Percentiles rank a stretch among this genome's conserved stretches.
Evolutionary conservation across 2,113 vertebrate genomes (phyloP).

Genomic region (Oxygymnocypris stewartii): DNA sequence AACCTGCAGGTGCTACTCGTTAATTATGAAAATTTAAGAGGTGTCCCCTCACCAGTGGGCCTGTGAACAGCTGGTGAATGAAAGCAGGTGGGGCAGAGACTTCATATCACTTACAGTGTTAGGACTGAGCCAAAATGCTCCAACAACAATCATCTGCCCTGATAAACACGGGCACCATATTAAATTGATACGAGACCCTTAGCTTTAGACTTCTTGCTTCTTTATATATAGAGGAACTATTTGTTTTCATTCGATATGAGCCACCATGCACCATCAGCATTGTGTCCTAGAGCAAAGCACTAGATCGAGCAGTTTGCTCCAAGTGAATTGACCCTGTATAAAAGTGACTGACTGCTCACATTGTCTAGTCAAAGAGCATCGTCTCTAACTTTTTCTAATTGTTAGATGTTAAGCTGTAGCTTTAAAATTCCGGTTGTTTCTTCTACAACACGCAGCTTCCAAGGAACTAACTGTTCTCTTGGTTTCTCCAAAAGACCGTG

Average conservation of each 20-base stretch:
- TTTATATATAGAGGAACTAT: neutral
- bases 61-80: conserved; percentile 67
- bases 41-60: conserved; percentile 42
- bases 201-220: conserved; percentile 50
- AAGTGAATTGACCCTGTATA: neutral
- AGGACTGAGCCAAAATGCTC: conserved; percentile 58
- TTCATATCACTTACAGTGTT: conserved; percentile 64
- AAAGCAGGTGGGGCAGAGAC: conserved; percentile 46
- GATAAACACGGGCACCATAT: conserved; percentile 55
- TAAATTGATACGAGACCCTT: conserved; percentile 54
- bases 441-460: conserved; percentile 51
- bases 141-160: conserved; percentile 55
- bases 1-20: conserved; percentile 20
- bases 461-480: conserved; percentile 43
- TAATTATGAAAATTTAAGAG: conserved; percentile 62
- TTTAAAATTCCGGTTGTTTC: neutral
- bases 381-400: neutral
- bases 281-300: neutral
- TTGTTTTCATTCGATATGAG: neutral
- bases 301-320: neutral
- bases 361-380: neutral
- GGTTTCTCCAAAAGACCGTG: conserved; percentile 48
- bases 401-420: neutral
- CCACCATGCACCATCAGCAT: neutral
- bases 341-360: neutral